Percentiles rank a stretch among this genome's conserved stretches.
phyloP scores from a whole-genome alignment of 1,140 invertebrate genomes.

The Thalassaphorura encarpata region DNA sequence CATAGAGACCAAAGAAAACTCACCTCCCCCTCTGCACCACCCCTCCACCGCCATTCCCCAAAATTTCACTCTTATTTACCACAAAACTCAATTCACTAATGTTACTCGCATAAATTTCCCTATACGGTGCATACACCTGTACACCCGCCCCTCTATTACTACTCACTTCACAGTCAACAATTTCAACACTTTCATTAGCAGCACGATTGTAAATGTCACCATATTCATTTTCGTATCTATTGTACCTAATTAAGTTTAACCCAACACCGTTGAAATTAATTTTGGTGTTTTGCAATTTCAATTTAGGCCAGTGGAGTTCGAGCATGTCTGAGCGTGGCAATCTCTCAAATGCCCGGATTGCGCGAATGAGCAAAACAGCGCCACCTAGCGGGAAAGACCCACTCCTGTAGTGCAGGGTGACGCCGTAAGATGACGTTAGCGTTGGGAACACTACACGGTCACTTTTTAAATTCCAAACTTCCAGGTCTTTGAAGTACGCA shows the following conservation, averaged over 20 bases:
- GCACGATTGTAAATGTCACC: conserved; percentile 76
- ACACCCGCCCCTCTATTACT: conserved; percentile 69
- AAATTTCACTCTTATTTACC: conserved; percentile 71
- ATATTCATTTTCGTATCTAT: conserved; percentile 68
- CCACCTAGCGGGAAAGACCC: conserved; percentile 66
- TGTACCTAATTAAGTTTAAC: conserved; percentile 76
- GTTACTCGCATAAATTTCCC: conserved; percentile 69
- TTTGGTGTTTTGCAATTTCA: conserved; percentile 56
- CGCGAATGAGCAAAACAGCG: conserved; percentile 67
- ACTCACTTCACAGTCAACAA: conserved; percentile 66
- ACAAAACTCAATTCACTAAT: conserved; percentile 73
- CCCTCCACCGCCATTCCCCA: too few species aligned
- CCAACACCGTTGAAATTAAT: conserved; percentile 73
- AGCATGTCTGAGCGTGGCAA: conserved; percentile 51
- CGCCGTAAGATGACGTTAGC: conserved; percentile 67
- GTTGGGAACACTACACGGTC: conserved; percentile 79
- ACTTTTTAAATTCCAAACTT: conserved; percentile 62
- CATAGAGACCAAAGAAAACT: too few species aligned
- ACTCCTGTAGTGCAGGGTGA: conserved; percentile 71
- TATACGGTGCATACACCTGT: conserved; percentile 67
- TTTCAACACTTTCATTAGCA: conserved; percentile 72
- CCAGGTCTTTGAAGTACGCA: conserved; percentile 39
- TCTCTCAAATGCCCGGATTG: conserved; percentile 41
- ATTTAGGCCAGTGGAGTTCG: conserved; percentile 61
- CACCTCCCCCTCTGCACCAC: too few species aligned